Conservation (phyloP, 2,888 invertebrate genomes). For the Liodrosophila aerea region DNA sequence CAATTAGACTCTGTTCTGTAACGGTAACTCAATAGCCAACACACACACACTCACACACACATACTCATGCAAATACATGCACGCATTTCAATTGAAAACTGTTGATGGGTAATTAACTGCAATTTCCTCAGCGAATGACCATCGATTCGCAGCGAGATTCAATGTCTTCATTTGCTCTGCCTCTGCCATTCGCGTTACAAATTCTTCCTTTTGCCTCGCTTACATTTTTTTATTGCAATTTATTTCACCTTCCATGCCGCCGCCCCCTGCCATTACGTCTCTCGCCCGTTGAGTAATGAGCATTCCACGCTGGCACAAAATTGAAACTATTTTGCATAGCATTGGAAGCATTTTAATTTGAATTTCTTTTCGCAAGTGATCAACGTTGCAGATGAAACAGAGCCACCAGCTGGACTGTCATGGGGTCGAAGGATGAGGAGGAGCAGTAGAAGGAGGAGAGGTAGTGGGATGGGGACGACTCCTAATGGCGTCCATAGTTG, state of each 20-base stretch:
- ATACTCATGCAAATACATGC: too few relatives aligned
- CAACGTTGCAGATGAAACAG: constrained; percentile 36
- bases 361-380: constrained; percentile 74
- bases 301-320: constrained; percentile 71
- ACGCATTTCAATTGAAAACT: constrained; percentile 30
- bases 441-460: not conserved
- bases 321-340: constrained; percentile 79
- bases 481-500: constrained; percentile 69
- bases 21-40: constrained; percentile 67
- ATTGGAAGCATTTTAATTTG: constrained; percentile 76
- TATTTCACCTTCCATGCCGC: constrained; percentile 15
- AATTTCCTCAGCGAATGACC: constrained; percentile 54
- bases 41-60: constrained; percentile 16
- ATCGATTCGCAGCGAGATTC: constrained; percentile 24
- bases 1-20: constrained; percentile 39
- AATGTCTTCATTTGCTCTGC: constrained; percentile 49
- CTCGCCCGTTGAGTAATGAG: constrained; percentile 69
- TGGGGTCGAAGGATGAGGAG: not conserved
- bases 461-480: constrained; percentile 1
- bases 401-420: constrained; percentile 4
- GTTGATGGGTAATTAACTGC: constrained; percentile 65
- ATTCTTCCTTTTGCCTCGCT: not conserved
- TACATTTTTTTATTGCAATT: constrained; percentile 5
- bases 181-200: constrained; percentile 15
- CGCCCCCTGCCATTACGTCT: not conserved